These are phyloP conservation scores for Hetaerina titia DNA, from an alignment of 2,888 invertebrate species.

Conservation along the genomic window DNA sequence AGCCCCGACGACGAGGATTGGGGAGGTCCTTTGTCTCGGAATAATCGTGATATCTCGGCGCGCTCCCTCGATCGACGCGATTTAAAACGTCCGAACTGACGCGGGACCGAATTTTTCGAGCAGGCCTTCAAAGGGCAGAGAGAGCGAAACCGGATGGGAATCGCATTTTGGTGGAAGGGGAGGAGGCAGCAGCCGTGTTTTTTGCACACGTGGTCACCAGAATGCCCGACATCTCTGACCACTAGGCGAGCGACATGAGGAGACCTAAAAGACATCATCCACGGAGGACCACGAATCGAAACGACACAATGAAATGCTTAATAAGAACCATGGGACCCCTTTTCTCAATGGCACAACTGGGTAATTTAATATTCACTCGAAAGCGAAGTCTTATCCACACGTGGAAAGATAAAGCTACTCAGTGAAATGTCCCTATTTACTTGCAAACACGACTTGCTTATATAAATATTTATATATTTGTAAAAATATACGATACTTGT, in stretches of 20 bases:
- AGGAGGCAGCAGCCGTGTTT: not conserved
- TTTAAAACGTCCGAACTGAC: constrained; percentile 60
- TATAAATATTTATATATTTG: no score
- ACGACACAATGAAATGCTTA: not conserved
- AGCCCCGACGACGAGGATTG: not conserved
- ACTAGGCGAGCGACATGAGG: not conserved
- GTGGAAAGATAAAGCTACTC: no score
- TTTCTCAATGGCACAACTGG: no score
- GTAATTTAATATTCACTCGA: no score
- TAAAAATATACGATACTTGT: no score
- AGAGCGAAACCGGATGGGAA: constrained; percentile 18
- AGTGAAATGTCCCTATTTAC: no score
- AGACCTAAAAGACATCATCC: not conserved
- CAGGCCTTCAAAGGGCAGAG: not conserved
- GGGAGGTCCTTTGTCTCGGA: not conserved
- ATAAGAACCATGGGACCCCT: no score
- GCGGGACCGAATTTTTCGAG: not conserved
- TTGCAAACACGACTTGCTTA: no score
- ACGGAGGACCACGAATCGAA: not conserved
- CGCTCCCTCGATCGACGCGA: not conserved
- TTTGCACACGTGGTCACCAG: not conserved
- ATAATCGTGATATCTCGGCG: not conserved
- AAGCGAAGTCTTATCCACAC: no score
- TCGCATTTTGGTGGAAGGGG: not conserved
- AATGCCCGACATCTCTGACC: not conserved